These are phyloP conservation scores for Rattus rattus DNA, from an alignment of 2,113 vertebrate genomes.

Conservation along the genomic window DNA sequence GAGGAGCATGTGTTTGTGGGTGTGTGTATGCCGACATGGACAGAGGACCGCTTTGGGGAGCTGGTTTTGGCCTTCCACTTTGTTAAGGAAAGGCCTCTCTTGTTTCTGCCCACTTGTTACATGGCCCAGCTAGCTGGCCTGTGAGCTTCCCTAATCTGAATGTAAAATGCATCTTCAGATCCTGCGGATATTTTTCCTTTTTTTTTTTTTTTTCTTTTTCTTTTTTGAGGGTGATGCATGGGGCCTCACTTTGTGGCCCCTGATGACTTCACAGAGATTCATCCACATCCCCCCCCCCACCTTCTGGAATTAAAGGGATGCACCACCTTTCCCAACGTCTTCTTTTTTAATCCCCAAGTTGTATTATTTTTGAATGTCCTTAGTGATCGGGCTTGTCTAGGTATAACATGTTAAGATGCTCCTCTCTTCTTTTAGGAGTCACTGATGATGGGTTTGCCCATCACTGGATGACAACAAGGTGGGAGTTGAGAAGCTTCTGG, in stretches of 20 bases:
- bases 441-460: too few species aligned
- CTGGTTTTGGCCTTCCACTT: not conserved
- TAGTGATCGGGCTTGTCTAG: not conserved
- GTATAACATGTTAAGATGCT: not conserved
- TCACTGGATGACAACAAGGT: not conserved
- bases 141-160: not conserved
- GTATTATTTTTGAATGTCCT: conserved; percentile 26
- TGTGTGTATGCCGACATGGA: not conserved
- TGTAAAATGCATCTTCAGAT: not conserved
- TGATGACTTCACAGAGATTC: not conserved
- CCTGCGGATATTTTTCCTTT: not conserved
- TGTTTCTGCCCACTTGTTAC: not conserved
- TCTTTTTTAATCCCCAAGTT: not conserved
- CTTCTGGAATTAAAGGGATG: not conserved
- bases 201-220: not conserved
- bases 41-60: not conserved
- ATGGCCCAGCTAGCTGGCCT: not conserved
- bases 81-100: not conserved
- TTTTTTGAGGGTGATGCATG: not conserved
- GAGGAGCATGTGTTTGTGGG: not conserved
- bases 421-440: not conserved
- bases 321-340: too few species aligned
- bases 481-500: conserved; percentile 47
- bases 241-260: not conserved
- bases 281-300: not conserved